Evolutionary conservation across 1,140 invertebrate genomes (phyloP), one percentile per base, ranked within the genome.

Genomic region (Aporrectodea caliginosa): DNA sequence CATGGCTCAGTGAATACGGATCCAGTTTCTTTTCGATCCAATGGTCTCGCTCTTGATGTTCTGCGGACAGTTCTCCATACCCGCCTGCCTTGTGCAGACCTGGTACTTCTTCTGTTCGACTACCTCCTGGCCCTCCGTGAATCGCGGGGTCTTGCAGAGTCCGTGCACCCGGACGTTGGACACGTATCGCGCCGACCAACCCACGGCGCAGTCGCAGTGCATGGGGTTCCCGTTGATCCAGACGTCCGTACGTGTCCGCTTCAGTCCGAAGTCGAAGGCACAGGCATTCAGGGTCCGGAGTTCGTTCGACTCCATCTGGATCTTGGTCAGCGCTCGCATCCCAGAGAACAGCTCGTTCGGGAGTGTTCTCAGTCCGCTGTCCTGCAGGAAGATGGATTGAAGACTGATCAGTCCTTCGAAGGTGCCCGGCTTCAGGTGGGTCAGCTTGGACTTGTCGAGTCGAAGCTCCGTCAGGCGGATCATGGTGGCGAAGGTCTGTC

Each of bases 191-290:
- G 43, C 75, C n/a, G 78, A 75, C 78, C 78, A 79, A 2, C 29
- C 31, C n/a, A 79, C 22, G 2, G 73, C 69, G 68, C 78, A 79
- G 34, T 79, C 78, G 30, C 78, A 79, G 22, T 75, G 78, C 16
- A 79, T 75, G 1, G 73, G 78, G 27, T 79, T 79, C 30, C 73
- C 73, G 33, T 29, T 33, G 16, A 79, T 30, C 73, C 73, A 75
- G 72, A 79, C 69, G 33, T 77, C 75, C 43, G 43, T 58, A 30
- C 43, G 34, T 29, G 58, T 29, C 27, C 43, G 34, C 75, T 58
- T 68, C n/a, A 30, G 22, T 16, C 43, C 73, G 16, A 35, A 30
- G 29, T 76, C 75, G 73, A 79, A 79, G 22, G 78, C 34, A 58
- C 78, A 79, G 16, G 78, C 78, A 58, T 79, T 79, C 35, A 79